Evolutionary conservation across 53 echinoderm and acorn worm species (phyloP).

Genomic region (Hippasteria phrygiana): DNA sequence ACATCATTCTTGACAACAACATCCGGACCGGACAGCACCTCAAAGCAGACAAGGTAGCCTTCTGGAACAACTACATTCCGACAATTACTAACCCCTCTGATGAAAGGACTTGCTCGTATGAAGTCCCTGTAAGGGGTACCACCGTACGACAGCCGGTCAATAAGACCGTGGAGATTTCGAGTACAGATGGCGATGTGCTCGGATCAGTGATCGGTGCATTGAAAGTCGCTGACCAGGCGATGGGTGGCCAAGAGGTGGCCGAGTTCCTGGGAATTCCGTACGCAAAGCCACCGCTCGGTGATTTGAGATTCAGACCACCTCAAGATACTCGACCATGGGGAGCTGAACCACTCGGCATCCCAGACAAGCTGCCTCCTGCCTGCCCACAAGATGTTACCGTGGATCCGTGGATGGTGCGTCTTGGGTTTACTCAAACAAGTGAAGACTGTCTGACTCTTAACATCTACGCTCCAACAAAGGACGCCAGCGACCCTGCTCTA

Average conservation of each 20-base stretch:
- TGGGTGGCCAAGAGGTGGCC: slow-evolving; percentile 48
- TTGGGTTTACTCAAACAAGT: slow-evolving; percentile 38
- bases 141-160: neutral
- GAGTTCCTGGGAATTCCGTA: slow-evolving; percentile 78
- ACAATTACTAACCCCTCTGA: slow-evolving; percentile 8
- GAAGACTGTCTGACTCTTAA: slow-evolving; percentile 82
- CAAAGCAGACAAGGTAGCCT: slow-evolving; percentile 32
- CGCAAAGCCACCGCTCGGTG: slow-evolving; percentile 66
- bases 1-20: slow-evolving; percentile 55
- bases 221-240: slow-evolving; percentile 37
- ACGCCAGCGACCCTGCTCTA: neutral
- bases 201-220: slow-evolving; percentile 48
- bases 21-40: slow-evolving; percentile 38
- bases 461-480: slow-evolving; percentile 52
- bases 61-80: slow-evolving; percentile 75
- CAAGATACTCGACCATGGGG: slow-evolving; percentile 64
- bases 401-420: slow-evolving; percentile 56
- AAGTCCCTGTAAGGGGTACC: slow-evolving; percentile 23
- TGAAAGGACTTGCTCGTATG: slow-evolving; percentile 36
- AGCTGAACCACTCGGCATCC: slow-evolving; percentile 47
- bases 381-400: slow-evolving; percentile 32
- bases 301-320: slow-evolving; percentile 70
- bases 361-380: slow-evolving; percentile 40
- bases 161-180: slow-evolving; percentile 26
- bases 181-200: slow-evolving; percentile 11